phyloP scores from a whole-genome alignment of 2,888 invertebrate species.

The Callinectes sapidus region DNA sequence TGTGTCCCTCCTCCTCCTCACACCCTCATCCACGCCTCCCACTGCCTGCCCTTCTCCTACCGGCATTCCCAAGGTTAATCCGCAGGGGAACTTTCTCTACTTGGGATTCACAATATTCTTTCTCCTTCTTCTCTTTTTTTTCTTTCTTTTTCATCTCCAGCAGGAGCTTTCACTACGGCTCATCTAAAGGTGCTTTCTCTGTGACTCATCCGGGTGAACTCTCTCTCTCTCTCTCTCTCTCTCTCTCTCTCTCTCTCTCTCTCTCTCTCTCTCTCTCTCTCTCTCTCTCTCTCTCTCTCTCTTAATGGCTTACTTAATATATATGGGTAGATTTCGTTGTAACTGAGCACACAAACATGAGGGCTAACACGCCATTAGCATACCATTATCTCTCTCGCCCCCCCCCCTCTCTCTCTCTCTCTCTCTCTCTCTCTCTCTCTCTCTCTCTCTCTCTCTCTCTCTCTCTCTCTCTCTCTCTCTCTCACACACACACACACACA shows the following conservation, averaged over 20 bases:
- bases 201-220: conserved; percentile 42
- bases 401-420: background rate
- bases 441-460: background rate
- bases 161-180: conserved; percentile 40
- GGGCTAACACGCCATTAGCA: background rate
- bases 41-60: background rate
- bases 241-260: conserved; percentile 50
- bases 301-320: background rate
- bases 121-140: background rate
- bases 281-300: conserved; percentile 36
- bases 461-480: background rate
- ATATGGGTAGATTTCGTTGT: background rate
- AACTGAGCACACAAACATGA: background rate
- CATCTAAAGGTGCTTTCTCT: conserved; percentile 35
- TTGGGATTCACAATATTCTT: conserved; percentile 34
- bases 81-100: conserved; percentile 31
- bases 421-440: background rate
- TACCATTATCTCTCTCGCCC: background rate
- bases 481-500: conserved; percentile 4
- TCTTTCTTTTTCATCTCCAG: conserved; percentile 19
- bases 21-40: background rate
- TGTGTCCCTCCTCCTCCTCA: conserved; percentile 1
- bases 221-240: conserved; percentile 49
- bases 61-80: conserved; percentile 31
- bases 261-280: conserved; percentile 44